These are phyloP conservation scores for Chloromyia formosa DNA, from an alignment of 2,888 invertebrate genomes.

Conservation along the genomic window DNA sequence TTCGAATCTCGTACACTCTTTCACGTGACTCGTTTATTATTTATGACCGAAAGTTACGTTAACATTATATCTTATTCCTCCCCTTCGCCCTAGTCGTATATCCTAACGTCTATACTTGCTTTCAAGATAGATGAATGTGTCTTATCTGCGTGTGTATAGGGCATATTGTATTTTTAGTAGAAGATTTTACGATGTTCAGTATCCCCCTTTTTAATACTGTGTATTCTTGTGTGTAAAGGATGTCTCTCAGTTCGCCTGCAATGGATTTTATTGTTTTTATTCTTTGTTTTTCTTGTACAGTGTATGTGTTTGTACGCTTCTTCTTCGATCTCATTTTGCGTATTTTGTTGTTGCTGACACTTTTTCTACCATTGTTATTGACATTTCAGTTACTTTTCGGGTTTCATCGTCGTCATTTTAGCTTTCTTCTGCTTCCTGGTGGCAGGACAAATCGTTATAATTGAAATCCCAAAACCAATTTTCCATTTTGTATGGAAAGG, in stretches of 20 bases:
- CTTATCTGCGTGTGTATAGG: background rate
- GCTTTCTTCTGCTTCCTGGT: constrained; percentile 20
- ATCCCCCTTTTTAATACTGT: constrained; percentile 20
- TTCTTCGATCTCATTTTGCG: background rate
- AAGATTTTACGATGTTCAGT: constrained; percentile 25
- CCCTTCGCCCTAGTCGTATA: background rate
- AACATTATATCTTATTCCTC: constrained; percentile 33
- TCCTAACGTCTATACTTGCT: background rate
- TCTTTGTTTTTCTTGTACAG: background rate
- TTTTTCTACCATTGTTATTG: constrained; percentile 15
- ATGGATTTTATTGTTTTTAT: constrained; percentile 40
- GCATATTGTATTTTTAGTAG: constrained; percentile 20
- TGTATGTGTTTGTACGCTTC: no score
- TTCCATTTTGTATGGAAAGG: constrained; percentile 37
- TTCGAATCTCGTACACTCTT: constrained; percentile 12
- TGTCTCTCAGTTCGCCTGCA: constrained; percentile 8
- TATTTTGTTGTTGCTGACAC: background rate
- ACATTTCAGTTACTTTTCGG: background rate
- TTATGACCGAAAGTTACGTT: constrained; percentile 42
- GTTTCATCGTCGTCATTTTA: background rate
- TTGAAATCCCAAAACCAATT: constrained; percentile 44
- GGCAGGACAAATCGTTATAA: constrained; percentile 38
- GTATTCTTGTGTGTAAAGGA: constrained; percentile 17
- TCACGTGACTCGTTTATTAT: constrained; percentile 44
- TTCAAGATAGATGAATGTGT: background rate